A percentile compares a stretch with the other conserved stretches of the same genome.
Conservation (phyloP, 2,888 invertebrate genomes). For the Acanthosoma haemorrhoidale region DNA sequence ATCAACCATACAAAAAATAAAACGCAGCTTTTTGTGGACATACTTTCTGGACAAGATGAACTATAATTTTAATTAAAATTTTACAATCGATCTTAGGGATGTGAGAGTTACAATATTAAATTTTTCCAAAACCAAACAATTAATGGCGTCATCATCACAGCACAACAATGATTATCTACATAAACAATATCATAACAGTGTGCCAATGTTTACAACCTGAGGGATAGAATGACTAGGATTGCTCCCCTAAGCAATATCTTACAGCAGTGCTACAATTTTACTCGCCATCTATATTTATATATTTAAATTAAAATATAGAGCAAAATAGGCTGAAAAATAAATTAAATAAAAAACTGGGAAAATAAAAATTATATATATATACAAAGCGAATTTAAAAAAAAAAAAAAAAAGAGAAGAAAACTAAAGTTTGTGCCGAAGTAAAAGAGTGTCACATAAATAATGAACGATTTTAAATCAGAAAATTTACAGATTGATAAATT, state of each 20-base stretch:
- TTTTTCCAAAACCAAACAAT: not conserved
- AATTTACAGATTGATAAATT: constrained; percentile 4
- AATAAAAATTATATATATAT: constrained; percentile 7
- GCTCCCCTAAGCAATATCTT: not conserved
- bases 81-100: not conserved
- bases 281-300: too few species aligned
- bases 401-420: not conserved
- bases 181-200: not conserved
- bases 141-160: not conserved
- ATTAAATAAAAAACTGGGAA: not conserved
- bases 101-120: not conserved
- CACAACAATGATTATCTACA: not conserved
- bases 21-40: too few species aligned
- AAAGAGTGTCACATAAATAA: not conserved
- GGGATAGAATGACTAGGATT: not conserved
- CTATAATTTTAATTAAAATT: not conserved
- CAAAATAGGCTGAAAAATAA: not conserved
- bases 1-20: too few species aligned
- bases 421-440: constrained; percentile 11
- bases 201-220: constrained; percentile 1
- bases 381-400: constrained; percentile 2
- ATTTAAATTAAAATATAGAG: not conserved
- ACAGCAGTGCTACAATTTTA: not conserved
- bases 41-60: too few species aligned
- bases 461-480: not conserved